A percentile compares a stretch with the other conserved stretches of the same genome.
phyloP scores from a whole-genome alignment of 2,113 vertebrate genomes.

The Pardalotus punctatus region DNA sequence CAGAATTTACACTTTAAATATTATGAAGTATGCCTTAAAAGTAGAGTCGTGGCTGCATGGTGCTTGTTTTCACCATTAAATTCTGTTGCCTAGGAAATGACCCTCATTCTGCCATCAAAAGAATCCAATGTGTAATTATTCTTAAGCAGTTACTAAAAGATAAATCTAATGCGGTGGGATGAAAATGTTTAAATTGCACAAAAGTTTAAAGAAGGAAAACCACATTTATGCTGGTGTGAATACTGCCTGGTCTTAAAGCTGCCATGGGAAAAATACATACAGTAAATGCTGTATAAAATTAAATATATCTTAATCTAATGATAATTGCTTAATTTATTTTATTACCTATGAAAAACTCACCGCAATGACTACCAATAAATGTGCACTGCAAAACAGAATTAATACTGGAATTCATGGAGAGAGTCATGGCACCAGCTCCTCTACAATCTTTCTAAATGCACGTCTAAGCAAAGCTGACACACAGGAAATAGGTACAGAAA shows the following conservation, averaged over 20 bases:
- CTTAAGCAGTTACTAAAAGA: not conserved
- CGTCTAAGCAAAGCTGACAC: not conserved
- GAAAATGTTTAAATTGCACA: not conserved
- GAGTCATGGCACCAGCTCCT: not conserved
- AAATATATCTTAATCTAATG: not conserved
- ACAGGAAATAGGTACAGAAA: not conserved
- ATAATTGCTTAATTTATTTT: not conserved
- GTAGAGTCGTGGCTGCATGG: not conserved
- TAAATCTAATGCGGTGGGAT: not conserved
- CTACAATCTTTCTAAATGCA: not conserved
- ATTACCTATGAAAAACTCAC: not conserved
- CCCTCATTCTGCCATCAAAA: not conserved
- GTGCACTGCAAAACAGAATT: not conserved
- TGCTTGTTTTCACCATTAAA: not conserved
- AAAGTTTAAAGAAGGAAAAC: not conserved
- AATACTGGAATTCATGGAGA: not conserved
- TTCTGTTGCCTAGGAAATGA: slow-evolving; percentile 60
- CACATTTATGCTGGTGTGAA: not conserved
- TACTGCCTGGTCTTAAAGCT: not conserved
- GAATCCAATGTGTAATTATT: not conserved
- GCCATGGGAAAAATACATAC: not conserved
- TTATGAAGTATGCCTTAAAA: not conserved
- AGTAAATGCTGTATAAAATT: not conserved
- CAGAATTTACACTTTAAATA: not conserved
- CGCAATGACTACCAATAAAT: not conserved